These are phyloP conservation scores for Dryomyza anilis DNA, from an alignment of 2,888 invertebrate species.

Conservation along the genomic window DNA sequence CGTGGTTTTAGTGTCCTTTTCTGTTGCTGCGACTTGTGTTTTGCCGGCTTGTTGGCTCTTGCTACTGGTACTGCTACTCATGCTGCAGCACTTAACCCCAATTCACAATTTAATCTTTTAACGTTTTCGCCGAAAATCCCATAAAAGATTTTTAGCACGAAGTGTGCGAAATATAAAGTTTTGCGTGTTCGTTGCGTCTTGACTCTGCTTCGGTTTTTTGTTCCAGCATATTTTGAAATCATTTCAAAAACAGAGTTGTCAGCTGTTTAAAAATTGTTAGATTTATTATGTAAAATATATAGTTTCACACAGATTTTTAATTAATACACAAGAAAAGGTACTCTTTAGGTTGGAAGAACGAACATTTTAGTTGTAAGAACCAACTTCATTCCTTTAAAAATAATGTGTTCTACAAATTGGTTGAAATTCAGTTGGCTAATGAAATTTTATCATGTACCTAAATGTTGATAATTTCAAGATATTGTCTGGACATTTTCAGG, in stretches of 20 bases:
- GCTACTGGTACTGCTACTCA: not conserved
- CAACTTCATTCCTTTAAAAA: no score
- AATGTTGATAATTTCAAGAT: no score
- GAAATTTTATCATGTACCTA: no score
- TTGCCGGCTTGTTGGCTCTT: not conserved
- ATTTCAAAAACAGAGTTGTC: not conserved
- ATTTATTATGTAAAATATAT: no score
- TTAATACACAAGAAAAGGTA: no score
- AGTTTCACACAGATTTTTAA: no score
- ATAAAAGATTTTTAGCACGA: constrained; percentile 31
- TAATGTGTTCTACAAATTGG: no score
- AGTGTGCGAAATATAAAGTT: constrained; percentile 25
- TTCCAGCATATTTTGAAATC: constrained; percentile 2
- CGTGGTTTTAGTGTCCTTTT: not conserved
- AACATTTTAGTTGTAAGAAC: no score
- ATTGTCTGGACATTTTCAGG: no score
- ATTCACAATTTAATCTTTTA: constrained; percentile 44
- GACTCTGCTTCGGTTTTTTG: not conserved
- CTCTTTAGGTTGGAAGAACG: no score
- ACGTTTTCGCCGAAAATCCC: constrained; percentile 32
- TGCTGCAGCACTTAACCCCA: constrained; percentile 38
- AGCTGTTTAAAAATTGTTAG: no score
- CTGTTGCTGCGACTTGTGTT: not conserved
- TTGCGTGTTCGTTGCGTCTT: not conserved
- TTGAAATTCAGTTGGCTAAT: no score